Evolutionary conservation across 2,888 invertebrate genomes (phyloP), one percentile per base, ranked within the genome.

Genomic region (Tryphoninae sp.): DNA sequence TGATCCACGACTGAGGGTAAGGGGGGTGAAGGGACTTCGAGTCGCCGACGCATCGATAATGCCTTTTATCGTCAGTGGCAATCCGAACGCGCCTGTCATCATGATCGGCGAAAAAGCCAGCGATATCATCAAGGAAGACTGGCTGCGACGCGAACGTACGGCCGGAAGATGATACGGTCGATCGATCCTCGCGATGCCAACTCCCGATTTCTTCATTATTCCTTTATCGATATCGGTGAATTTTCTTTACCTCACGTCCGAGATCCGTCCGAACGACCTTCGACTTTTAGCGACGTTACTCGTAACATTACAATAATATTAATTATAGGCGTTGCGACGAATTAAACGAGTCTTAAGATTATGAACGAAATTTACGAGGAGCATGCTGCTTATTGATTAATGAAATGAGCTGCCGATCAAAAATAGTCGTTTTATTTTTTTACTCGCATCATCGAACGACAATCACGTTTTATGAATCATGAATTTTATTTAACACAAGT

Each of bases 51-150:
- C 97, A 0, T 96, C 97, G 83, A 95, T 98, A 71, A 97, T 98
- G 97, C 97, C 97, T 0, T 95, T 94, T 1, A 97, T 98, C 81
- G 95, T 97, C 13, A 97, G 97, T 89, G 97, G 97, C 0, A 97
- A 98, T 92, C 97, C 97, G 0, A 97, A 97, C 90, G 97, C 97
- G 0, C 97, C 97, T 0, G 95, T 95, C 1, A 97, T 98, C 61
- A 97, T 97, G 97, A 97, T 98, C 71, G 98, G 96, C 0, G 97
- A 98, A 88, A 97, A 97, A 90, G 97, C 95, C 0, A 95, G 97
- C 7, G 97, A 98, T 89, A 95, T 98, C 94, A 96, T 98, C 83
- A 97, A 97, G 90, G 95, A 97, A 90, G 97, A 97, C 91, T 97
- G 97, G 96, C 53, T 77, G 0, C 49, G 51, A 2, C 55, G 64